These are phyloP conservation scores for Monarcha castaneiventris DNA, from an alignment of 2,113 vertebrate species.

Conservation along the genomic window DNA sequence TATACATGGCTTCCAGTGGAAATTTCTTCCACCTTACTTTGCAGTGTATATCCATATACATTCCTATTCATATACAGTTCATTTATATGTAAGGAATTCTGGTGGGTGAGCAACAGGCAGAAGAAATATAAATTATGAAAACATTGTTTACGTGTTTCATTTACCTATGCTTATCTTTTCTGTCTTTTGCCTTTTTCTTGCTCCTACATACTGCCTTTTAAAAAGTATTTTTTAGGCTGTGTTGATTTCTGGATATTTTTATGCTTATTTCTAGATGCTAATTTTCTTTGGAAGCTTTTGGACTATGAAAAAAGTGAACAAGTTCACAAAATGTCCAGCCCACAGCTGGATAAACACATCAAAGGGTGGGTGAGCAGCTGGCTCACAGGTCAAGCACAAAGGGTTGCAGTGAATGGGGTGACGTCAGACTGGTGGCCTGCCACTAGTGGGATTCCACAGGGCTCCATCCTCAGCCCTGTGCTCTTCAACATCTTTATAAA, in stretches of 20 bases:
- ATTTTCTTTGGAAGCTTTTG: not conserved
- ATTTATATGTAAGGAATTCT: not conserved
- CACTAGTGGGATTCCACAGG: not conserved
- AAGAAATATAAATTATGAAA: not conserved
- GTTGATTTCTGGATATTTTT: not conserved
- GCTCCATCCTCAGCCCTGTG: not conserved
- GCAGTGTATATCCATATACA: not conserved
- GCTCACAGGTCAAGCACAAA: not conserved
- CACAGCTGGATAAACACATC: not conserved
- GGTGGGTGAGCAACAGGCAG: not conserved
- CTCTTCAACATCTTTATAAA: not conserved
- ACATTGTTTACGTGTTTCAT: not conserved
- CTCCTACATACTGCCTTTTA: not conserved
- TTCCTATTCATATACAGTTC: not conserved
- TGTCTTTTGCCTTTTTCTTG: not conserved
- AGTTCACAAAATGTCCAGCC: not conserved
- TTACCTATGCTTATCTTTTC: not conserved
- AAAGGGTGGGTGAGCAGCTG: rapidly evolving
- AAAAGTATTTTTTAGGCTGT: not conserved
- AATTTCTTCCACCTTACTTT: not conserved
- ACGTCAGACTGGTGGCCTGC: not conserved
- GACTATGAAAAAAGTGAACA: not conserved
- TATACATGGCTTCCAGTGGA: not conserved
- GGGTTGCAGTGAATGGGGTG: not conserved
- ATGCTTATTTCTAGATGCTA: not conserved